Base-by-base conservation (phyloP, 2,113 vertebrate species). In the Tonatia bakeri region DNA sequence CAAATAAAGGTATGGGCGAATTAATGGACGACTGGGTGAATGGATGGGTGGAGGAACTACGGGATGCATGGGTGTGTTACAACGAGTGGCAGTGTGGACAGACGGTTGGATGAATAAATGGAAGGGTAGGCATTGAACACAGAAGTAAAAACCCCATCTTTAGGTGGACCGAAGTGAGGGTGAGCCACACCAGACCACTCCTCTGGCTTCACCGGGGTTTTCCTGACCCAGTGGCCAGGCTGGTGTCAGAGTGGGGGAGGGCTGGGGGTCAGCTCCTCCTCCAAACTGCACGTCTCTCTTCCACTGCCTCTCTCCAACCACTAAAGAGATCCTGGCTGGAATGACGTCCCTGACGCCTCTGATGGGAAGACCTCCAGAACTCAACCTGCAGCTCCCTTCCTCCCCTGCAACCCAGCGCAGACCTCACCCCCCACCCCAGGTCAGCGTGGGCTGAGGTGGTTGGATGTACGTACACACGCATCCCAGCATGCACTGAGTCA, bases 401-500 rank as follows among this genome's bases (percentile, higher is more conserved):
- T 36, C 5, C 28, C 52, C 26, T 65, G 79, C 9, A 31, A 16
- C 28, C 85, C 59, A 70, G 26, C 12, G 3, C 10, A 33, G 65
- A 40, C 45, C 52, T 56, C 1, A 3, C 20, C 20, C 33, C 67
- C 67, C 14, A 17, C 43, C 73, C 72, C 45, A 10, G 65, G 65
- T n/a, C n/a, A 70, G 75, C 50, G 31, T 24, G 43, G 11, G 50
- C 61, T 65, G 45, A 84, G 59, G 31, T 0, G 4, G 52, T 6
- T 45, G 84, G 5, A 7, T 17, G 75, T 96, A 98, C 97, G 4
- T 97, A 98, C 97, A 97, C 43, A 96, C 1, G 1, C 77, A 97
- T 45, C 89, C 94, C 86, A 96, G 79, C 22, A 96, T 0, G 56
- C 81, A 80, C 36, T 97, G 96, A 16, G 80, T 52, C 87, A 97